Evolutionary conservation across 1,140 invertebrate genomes (phyloP).

Genomic region (Dendroctonus valens): DNA sequence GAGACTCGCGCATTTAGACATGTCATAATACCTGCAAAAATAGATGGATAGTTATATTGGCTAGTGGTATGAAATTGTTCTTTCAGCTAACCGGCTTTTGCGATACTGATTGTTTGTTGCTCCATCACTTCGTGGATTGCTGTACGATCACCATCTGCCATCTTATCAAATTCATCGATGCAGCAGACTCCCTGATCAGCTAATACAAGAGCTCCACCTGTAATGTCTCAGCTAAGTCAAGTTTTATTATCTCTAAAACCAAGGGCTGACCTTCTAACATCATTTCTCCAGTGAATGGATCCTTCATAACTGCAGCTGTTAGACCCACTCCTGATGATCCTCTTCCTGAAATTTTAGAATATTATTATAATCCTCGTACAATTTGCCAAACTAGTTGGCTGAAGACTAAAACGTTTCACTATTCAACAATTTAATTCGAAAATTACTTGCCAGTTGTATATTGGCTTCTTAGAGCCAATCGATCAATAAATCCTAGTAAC

Average conservation of each 20-base stretch:
- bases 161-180: slow-evolving; percentile 99
- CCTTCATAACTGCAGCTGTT: slow-evolving; percentile 97
- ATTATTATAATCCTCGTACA: too few relatives aligned
- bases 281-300: slow-evolving; percentile 96
- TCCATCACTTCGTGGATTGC: slow-evolving; percentile 99
- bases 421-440: neutral
- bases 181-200: slow-evolving; percentile 98
- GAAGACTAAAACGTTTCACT: neutral
- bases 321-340: slow-evolving; percentile 97
- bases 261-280: slow-evolving; percentile 72
- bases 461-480: slow-evolving; percentile 81
- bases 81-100: slow-evolving; percentile 67
- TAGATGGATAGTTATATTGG: neutral
- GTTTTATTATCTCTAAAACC: neutral
- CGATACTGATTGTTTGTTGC: slow-evolving; percentile 99
- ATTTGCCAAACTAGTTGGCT: neutral
- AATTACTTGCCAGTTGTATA: slow-evolving; percentile 36
- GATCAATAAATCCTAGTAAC: slow-evolving; percentile 91
- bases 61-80: neutral
- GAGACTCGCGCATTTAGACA: slow-evolving; percentile 95
- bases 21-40: slow-evolving; percentile 88
- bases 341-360: slow-evolving; percentile 60
- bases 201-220: slow-evolving; percentile 90
- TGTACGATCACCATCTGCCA: slow-evolving; percentile 93
- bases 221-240: slow-evolving; percentile 2